A percentile compares a stretch with the other conserved stretches of the same genome.
Evolutionary conservation across 2,797 vertebrate genomes (phyloP).

Genomic region (Odontamblyopus rebecca): DNA sequence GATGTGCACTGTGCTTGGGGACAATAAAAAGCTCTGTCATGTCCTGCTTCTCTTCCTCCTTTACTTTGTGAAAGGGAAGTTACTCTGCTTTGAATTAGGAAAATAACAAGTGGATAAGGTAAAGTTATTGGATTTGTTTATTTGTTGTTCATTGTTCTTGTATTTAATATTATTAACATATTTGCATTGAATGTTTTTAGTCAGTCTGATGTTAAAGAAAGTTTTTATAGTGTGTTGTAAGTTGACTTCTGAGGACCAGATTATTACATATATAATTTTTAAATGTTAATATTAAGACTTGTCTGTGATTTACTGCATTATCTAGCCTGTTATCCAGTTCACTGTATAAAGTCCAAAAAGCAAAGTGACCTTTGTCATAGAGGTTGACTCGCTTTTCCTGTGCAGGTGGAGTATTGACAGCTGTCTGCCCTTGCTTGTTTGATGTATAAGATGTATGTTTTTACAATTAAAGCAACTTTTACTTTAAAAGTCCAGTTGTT

Average conservation of each 20-base stretch:
- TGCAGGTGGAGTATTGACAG: not conserved
- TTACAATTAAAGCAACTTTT: not conserved
- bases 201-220: not conserved
- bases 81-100: not conserved
- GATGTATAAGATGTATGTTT: not conserved
- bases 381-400: not conserved
- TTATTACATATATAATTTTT: not conserved
- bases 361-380: not conserved
- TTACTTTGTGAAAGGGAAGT: not conserved
- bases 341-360: not conserved
- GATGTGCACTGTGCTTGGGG: conserved; percentile 45
- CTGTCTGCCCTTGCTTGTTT: too few relatives aligned
- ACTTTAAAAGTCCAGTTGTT: not conserved
- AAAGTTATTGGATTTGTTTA: not conserved
- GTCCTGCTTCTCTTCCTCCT: not conserved
- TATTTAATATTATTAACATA: too few relatives aligned
- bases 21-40: conserved; percentile 35
- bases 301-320: not conserved
- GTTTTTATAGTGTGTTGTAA: not conserved
- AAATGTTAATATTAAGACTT: not conserved
- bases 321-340: not conserved
- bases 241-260: not conserved
- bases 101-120: not conserved
- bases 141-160: too few relatives aligned
- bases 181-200: too few relatives aligned